Evolutionary conservation across 2,113 vertebrate genomes (phyloP).

Genomic region (Stictonetta naevosa): DNA sequence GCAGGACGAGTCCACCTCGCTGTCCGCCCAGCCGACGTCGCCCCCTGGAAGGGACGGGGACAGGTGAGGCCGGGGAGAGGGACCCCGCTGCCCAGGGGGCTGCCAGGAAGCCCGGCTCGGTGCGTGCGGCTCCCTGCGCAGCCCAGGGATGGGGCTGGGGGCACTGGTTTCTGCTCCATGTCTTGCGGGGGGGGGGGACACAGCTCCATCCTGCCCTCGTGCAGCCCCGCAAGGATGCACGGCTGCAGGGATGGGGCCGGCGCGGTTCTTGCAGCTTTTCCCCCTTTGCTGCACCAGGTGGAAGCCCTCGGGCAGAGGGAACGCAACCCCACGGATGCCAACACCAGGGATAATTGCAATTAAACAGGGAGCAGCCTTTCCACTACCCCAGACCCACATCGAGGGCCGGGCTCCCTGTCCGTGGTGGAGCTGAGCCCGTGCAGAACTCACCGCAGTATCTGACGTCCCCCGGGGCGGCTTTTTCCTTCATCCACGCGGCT

Average conservation of each 20-base stretch:
- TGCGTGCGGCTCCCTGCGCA: neutral
- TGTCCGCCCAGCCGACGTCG: slow-evolving; percentile 84
- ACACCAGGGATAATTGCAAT: fast-evolving
- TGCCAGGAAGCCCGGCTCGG: fast-evolving
- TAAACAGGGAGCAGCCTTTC: neutral
- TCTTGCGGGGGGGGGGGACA: neutral
- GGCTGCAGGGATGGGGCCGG: fast-evolving
- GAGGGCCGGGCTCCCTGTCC: neutral
- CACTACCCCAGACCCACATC: fast-evolving
- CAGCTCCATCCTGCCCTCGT: fast-evolving
- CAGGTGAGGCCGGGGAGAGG: neutral
- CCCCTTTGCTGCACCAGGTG: fast-evolving
- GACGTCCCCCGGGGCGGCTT: slow-evolving; percentile 76
- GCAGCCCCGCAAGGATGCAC: fast-evolving
- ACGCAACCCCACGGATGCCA: fast-evolving
- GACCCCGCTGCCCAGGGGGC: fast-evolving
- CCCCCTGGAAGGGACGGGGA: neutral
- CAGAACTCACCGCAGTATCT: slow-evolving; percentile 79
- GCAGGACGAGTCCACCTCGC: slow-evolving; percentile 91
- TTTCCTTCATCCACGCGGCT: slow-evolving; percentile 98
- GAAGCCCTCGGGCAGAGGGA: neutral
- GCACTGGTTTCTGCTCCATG: fast-evolving
- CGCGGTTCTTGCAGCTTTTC: fast-evolving
- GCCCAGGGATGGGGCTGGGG: neutral
- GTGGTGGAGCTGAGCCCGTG: neutral